phyloP scores from a whole-genome alignment of 2,888 invertebrate species.

The Drosophila lacicola region DNA sequence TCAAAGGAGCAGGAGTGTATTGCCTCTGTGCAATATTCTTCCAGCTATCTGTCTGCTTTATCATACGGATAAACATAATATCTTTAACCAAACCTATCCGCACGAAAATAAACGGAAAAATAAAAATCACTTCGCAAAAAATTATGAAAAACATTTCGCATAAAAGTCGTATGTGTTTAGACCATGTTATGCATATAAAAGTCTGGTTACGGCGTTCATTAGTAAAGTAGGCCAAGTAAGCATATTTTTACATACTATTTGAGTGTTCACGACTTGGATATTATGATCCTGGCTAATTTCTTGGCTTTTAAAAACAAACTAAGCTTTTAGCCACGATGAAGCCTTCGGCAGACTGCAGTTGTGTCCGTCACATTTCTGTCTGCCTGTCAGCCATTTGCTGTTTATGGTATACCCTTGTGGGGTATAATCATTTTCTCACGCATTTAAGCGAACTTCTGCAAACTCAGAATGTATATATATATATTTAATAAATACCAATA shows the following conservation, averaged over 20 bases:
- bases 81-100: no score
- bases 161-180: no score
- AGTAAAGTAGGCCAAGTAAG: constrained; percentile 1
- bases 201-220: constrained; percentile 7
- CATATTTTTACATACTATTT: not conserved
- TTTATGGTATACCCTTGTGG: not conserved
- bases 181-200: not conserved
- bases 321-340: constrained; percentile 15
- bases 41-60: no score
- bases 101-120: no score
- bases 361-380: constrained; percentile 9
- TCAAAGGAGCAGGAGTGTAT: not conserved
- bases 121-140: no score
- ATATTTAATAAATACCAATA: no score
- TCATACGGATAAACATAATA: no score
- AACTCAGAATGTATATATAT: no score
- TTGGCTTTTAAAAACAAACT: constrained; percentile 10
- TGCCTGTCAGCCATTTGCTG: not conserved
- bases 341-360: constrained; percentile 61
- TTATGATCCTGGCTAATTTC: constrained; percentile 40
- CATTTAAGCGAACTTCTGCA: no score
- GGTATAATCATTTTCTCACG: no score
- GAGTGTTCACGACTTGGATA: constrained; percentile 41
- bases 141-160: no score
- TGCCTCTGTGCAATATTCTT: no score